phyloP scores from a whole-genome alignment of 2,797 vertebrate genomes.

The Balearica regulorum region DNA sequence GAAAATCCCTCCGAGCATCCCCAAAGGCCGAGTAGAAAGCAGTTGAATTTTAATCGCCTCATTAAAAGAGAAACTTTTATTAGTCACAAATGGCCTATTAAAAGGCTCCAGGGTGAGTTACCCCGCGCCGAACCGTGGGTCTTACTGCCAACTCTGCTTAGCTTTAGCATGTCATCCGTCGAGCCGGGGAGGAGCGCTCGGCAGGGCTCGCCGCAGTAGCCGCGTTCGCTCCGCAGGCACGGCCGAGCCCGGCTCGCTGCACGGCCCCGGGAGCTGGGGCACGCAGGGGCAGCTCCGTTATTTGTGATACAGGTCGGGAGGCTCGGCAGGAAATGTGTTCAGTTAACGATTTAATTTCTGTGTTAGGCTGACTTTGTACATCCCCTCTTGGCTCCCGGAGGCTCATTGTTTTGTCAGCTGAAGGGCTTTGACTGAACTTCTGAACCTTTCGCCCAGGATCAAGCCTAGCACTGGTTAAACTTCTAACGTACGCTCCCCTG shows the following conservation, averaged over 20 bases:
- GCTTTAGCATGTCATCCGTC: not conserved
- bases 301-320: not conserved
- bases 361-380: not conserved
- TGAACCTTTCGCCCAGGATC: not conserved
- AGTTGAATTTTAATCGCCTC: not conserved
- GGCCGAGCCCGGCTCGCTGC: not conserved
- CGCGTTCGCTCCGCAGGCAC: too few relatives aligned
- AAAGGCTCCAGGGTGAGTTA: not conserved
- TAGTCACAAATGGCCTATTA: not conserved
- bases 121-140: rapidly evolving
- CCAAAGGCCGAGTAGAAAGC: not conserved
- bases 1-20: not conserved
- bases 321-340: not conserved
- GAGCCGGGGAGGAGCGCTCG: not conserved
- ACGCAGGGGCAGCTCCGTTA: not conserved
- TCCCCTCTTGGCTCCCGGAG: conserved; percentile 8
- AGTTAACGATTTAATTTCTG: not conserved
- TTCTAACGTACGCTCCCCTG: not conserved
- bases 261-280: not conserved
- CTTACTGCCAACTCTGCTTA: not conserved
- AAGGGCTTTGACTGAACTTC: not conserved
- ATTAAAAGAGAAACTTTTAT: not conserved
- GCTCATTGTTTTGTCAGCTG: conserved; percentile 26
- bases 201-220: not conserved
- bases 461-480: not conserved